These are phyloP conservation scores for Hydrotaea diabolus DNA, from an alignment of 2,888 invertebrate genomes.

Conservation along the genomic window DNA sequence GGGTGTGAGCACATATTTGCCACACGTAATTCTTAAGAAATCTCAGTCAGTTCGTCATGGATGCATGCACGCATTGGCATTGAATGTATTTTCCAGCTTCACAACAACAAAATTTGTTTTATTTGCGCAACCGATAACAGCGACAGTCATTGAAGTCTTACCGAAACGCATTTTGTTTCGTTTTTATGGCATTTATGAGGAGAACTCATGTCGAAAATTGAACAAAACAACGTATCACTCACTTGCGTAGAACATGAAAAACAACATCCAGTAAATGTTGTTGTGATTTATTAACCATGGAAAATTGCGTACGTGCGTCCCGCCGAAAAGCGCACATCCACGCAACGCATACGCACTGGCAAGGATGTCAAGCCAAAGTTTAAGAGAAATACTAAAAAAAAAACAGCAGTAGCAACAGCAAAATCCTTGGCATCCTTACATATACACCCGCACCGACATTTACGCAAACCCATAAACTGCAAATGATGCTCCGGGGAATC, in stretches of 20 bases:
- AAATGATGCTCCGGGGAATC: conserved; percentile 76
- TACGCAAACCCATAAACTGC: conserved; percentile 75
- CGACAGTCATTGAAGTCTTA: neutral
- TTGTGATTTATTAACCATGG: conserved; percentile 63
- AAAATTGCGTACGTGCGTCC: conserved; percentile 59
- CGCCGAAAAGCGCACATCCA: conserved; percentile 24
- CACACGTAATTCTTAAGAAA: neutral
- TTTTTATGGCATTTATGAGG: conserved; percentile 31
- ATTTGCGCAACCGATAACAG: neutral
- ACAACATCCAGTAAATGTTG: conserved; percentile 42
- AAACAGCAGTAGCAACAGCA: neutral
- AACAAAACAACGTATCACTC: conserved; percentile 31
- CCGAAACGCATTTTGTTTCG: neutral
- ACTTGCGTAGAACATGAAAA: neutral
- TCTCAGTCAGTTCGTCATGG: neutral
- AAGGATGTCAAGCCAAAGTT: conserved; percentile 8
- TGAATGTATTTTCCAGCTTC: too few relatives aligned
- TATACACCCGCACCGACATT: conserved; percentile 35
- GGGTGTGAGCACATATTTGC: neutral
- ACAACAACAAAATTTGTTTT: neutral
- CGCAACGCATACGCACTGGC: neutral
- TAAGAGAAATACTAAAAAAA: conserved; percentile 3
- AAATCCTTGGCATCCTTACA: neutral
- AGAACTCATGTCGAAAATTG: conserved; percentile 40
- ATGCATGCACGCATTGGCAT: too few relatives aligned